Percentiles rank a stretch among this genome's conserved stretches.
Evolutionary conservation across 1,140 invertebrate genomes (phyloP).

Genomic region (Dreissena rostriformis): DNA sequence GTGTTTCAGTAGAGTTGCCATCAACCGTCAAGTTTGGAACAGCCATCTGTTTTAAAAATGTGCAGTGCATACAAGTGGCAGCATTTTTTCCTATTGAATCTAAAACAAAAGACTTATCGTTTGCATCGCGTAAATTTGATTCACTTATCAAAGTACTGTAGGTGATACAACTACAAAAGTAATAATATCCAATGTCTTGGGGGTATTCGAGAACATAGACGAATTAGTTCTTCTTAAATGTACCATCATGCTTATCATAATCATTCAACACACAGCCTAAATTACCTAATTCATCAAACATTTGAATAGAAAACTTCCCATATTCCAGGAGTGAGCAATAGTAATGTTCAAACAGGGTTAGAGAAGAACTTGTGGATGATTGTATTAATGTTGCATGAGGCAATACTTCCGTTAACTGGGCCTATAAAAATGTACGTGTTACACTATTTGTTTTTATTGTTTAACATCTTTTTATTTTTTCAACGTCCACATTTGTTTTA

Average conservation of each 20-base stretch:
- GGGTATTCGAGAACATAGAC: not conserved
- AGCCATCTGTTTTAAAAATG: conserved; percentile 29
- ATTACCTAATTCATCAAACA: not conserved
- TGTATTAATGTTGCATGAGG: no score
- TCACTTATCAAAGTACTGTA: conserved; percentile 15
- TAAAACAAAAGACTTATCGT: not conserved
- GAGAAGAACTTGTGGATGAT: no score
- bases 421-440: no score
- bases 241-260: conserved; percentile 20
- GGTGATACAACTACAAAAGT: conserved; percentile 26
- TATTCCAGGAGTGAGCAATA: no score
- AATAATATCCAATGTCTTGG: conserved; percentile 1
- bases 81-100: not conserved
- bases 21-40: not conserved
- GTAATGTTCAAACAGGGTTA: no score
- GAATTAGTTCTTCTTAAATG: not conserved
- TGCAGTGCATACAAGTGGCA: conserved; percentile 47
- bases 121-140: not conserved
- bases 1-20: not conserved
- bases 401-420: no score
- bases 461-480: no score
- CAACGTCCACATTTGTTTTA: no score
- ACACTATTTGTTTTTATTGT: no score
- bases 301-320: conserved; percentile 5
- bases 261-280: conserved; percentile 29